Conservation (phyloP, 2,113 vertebrate genomes). For the Dasyornis broadbenti region DNA sequence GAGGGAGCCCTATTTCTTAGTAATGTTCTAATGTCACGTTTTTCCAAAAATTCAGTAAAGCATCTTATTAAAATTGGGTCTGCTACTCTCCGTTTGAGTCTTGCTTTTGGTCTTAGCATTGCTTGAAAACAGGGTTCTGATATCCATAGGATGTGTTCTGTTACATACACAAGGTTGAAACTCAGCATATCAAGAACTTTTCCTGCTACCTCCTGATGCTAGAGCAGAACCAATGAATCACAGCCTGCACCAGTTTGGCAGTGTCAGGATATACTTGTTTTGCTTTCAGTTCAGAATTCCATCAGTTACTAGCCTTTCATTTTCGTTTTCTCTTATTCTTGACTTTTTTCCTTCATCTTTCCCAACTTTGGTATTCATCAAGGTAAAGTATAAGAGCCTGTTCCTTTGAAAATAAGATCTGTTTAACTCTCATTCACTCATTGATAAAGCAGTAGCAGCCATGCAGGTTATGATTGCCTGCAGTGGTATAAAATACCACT, state of each 20-base stretch:
- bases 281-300: not conserved
- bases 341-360: not conserved
- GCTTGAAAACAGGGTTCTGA: not conserved
- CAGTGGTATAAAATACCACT: not conserved
- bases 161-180: not conserved
- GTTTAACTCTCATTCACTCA: not conserved
- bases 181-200: not conserved
- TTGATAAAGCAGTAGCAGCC: not conserved
- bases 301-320: not conserved
- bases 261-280: not conserved
- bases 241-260: not conserved
- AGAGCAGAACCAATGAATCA: not conserved
- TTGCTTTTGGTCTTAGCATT: not conserved
- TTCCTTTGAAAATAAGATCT: not conserved
- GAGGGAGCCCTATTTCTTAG: not conserved
- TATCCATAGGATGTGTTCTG: not conserved
- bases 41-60: not conserved
- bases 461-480: not conserved
- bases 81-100: not conserved
- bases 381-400: not conserved
- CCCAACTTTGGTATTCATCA: not conserved
- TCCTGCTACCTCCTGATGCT: not conserved
- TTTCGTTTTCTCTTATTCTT: not conserved
- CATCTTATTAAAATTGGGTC: not conserved
- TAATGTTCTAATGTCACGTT: fast-evolving